Conservation (phyloP, 2,888 invertebrate genomes). For the Pachycephus smyrnensis region DNA sequence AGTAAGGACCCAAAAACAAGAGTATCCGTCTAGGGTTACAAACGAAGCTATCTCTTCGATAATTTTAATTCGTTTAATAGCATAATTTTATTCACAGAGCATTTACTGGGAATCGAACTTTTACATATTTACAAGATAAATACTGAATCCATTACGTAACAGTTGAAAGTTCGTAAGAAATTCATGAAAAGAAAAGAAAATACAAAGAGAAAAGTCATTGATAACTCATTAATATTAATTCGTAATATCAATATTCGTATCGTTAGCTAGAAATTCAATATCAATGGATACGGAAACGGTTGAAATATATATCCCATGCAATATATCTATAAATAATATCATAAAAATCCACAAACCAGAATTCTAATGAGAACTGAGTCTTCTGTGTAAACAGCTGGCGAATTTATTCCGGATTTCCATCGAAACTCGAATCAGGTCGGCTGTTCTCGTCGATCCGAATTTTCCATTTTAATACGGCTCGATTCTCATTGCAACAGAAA, state of each 20-base stretch:
- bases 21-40: no score
- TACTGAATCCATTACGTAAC: no score
- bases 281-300: neutral
- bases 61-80: no score
- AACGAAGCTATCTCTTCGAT: no score
- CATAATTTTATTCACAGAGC: no score
- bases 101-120: no score
- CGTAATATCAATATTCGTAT: neutral
- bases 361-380: neutral
- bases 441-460: no score
- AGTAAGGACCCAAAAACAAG: no score
- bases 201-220: neutral
- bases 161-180: no score
- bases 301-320: neutral
- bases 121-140: no score
- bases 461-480: neutral
- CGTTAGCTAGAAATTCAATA: neutral
- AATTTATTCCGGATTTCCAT: neutral
- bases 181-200: no score
- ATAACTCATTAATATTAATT: neutral
- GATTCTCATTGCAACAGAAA: neutral
- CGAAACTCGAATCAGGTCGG: neutral
- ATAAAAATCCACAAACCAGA: neutral
- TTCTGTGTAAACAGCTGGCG: neutral
- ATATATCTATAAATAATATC: neutral